Conservation (phyloP, 2,797 vertebrate species). For the Mico argentatus region DNA sequence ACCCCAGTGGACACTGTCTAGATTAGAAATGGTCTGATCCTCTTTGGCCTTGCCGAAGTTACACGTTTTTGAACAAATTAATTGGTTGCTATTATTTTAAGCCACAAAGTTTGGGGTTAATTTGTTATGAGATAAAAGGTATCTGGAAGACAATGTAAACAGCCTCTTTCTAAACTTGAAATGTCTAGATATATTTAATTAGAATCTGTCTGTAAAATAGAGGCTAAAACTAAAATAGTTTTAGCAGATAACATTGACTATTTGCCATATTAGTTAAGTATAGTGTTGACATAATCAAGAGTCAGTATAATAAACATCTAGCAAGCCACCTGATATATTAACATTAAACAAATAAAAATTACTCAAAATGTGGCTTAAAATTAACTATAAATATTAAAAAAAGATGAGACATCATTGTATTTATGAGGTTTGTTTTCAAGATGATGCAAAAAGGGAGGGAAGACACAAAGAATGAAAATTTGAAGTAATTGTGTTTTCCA, state of each 20-base stretch:
- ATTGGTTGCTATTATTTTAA: neutral
- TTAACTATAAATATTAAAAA: neutral
- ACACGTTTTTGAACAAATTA: neutral
- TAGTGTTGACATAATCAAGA: neutral
- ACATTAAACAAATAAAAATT: neutral
- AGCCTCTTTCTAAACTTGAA: neutral
- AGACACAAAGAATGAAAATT: neutral
- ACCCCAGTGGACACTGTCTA: fast-evolving
- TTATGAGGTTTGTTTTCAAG: neutral
- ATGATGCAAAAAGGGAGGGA: neutral
- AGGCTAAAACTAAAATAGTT: neutral
- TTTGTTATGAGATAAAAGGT: neutral
- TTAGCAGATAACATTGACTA: neutral
- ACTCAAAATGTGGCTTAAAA: neutral
- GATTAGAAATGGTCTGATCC: neutral
- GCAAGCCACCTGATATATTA: neutral
- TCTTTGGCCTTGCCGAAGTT: neutral
- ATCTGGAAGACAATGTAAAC: neutral
- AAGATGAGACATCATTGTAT: neutral
- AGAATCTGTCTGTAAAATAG: neutral
- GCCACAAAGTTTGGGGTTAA: neutral
- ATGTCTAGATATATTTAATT: neutral
- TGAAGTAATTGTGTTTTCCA: neutral
- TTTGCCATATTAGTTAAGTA: neutral
- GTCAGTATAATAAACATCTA: neutral